phyloP scores from a whole-genome alignment of 2,797 vertebrate species.

The Anisognathus igniventris region DNA sequence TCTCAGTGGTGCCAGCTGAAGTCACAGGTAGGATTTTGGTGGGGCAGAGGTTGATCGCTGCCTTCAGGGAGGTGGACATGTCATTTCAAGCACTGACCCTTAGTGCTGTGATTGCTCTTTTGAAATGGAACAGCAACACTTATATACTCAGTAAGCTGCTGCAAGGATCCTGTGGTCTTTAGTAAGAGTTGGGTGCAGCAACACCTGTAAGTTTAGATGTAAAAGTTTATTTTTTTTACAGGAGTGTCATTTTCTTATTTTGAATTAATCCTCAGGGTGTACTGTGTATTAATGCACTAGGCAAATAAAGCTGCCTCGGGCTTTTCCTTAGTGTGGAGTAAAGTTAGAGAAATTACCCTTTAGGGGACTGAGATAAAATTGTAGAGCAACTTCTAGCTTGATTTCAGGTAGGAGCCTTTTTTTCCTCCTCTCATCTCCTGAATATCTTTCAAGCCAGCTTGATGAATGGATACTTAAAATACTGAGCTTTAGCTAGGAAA shows the following conservation, averaged over 20 bases:
- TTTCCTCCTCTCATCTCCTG: background rate
- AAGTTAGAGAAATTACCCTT: background rate
- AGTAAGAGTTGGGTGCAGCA: background rate
- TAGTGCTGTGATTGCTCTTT: background rate
- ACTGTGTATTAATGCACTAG: background rate
- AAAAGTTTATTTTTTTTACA: background rate
- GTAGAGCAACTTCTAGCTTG: background rate
- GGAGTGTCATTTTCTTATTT: background rate
- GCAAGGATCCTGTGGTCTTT: background rate
- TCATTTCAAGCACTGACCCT: background rate
- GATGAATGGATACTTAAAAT: background rate
- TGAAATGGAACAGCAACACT: background rate
- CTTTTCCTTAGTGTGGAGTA: background rate
- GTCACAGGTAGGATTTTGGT: background rate
- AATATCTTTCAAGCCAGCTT: background rate
- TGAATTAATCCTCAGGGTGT: background rate
- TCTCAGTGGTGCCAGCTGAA: background rate
- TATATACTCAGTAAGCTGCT: background rate
- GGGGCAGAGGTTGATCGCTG: background rate
- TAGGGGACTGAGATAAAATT: background rate
- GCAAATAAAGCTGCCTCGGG: background rate
- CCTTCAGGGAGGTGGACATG: background rate
- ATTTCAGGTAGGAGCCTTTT: background rate
- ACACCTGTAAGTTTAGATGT: background rate
- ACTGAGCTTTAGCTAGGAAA: background rate